These are phyloP conservation scores for Atta texana DNA, from an alignment of 1,140 invertebrate species.

Conservation along the genomic window DNA sequence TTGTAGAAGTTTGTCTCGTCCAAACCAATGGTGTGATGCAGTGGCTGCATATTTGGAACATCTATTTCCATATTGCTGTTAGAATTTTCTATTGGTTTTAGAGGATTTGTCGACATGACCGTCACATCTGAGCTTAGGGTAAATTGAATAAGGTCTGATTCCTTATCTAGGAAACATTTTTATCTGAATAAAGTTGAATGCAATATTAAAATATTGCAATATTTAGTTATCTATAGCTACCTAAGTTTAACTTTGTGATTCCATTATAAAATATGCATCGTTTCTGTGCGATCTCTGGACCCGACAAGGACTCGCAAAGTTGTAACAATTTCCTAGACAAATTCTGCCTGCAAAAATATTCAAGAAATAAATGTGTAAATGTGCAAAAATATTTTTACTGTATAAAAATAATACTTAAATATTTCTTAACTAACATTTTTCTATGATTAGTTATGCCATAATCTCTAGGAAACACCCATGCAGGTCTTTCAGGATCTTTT, in stretches of 20 bases:
- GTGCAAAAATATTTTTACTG: conserved; percentile 6
- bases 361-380: conserved; percentile 50
- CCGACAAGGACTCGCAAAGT: conserved; percentile 89
- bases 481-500: conserved; percentile 90
- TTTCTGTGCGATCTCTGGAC: conserved; percentile 85
- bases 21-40: conserved; percentile 90
- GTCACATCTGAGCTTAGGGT: conserved; percentile 88
- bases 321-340: conserved; percentile 90
- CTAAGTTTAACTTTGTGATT: conserved; percentile 74
- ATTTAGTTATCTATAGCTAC: conserved; percentile 66
- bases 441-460: conserved; percentile 91
- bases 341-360: conserved; percentile 88
- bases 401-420: conserved; percentile 14
- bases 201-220: neutral
- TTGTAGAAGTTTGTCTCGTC: conserved; percentile 89
- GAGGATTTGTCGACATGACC: conserved; percentile 88
- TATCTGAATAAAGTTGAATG: conserved; percentile 33
- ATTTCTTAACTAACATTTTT: conserved; percentile 88
- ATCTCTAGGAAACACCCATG: conserved; percentile 90
- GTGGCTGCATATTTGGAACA: conserved; percentile 91
- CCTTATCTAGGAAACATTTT: conserved; percentile 85
- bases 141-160: conserved; percentile 89
- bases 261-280: conserved; percentile 87
- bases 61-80: conserved; percentile 80
- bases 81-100: conserved; percentile 87